phyloP scores from a whole-genome alignment of 2,113 vertebrate species.

The Chitala chitala region DNA sequence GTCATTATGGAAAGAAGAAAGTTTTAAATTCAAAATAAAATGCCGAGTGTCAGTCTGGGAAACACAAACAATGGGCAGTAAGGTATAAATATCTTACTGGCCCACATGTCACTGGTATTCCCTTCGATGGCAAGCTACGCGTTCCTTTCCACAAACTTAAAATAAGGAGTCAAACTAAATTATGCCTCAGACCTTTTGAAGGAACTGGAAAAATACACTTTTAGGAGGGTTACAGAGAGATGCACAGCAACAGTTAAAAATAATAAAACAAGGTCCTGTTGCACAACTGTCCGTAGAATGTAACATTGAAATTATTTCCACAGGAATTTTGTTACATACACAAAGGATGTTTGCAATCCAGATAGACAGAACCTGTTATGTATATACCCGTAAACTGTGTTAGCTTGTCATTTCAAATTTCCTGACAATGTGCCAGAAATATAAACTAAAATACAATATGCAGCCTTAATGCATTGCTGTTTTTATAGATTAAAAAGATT shows the following conservation, averaged over 20 bases:
- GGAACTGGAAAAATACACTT: not conserved
- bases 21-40: not conserved
- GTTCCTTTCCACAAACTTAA: not conserved
- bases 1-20: not conserved
- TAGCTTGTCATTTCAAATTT: slow-evolving; percentile 22
- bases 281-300: slow-evolving; percentile 44
- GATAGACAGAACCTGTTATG: slow-evolving; percentile 51
- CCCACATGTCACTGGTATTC: not conserved
- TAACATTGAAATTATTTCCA: slow-evolving; percentile 44
- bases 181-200: not conserved
- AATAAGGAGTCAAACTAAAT: not conserved
- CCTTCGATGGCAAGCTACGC: too few relatives aligned
- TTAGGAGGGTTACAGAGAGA: not conserved
- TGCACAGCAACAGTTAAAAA: slow-evolving; percentile 7
- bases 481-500: slow-evolving; percentile 14
- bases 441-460: slow-evolving; percentile 21
- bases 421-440: slow-evolving; percentile 29
- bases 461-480: not conserved
- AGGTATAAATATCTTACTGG: not conserved
- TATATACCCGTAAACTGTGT: slow-evolving; percentile 50
- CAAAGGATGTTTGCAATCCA: slow-evolving; percentile 30
- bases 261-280: slow-evolving; percentile 18
- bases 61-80: not conserved
- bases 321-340: slow-evolving; percentile 47
- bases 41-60: not conserved